phyloP scores from a whole-genome alignment of 2,113 vertebrate species.

The Vireo altiloquus region DNA sequence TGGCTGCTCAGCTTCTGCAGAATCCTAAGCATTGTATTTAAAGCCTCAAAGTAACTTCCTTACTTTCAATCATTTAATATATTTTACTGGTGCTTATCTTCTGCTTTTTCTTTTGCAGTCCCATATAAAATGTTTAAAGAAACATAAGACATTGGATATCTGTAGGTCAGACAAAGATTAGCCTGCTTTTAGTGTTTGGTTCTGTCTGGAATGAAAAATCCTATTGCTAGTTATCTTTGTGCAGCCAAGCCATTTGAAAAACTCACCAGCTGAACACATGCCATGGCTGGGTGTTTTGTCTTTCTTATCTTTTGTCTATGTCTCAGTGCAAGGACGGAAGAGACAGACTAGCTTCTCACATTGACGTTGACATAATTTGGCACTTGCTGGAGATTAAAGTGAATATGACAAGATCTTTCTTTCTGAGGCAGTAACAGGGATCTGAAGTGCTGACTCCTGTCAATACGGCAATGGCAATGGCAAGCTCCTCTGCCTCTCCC shows the following conservation, averaged over 20 bases:
- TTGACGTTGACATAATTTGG: slow-evolving; percentile 23
- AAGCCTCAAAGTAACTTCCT: not conserved
- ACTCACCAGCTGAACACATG: not conserved
- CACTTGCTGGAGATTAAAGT: slow-evolving; percentile 10
- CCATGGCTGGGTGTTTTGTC: not conserved
- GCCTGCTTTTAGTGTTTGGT: not conserved
- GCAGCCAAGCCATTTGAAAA: not conserved
- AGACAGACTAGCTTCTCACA: not conserved
- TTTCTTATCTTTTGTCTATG: not conserved
- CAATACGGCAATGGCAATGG: not conserved
- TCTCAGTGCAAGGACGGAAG: not conserved
- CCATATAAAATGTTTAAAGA: not conserved
- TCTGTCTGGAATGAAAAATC: not conserved
- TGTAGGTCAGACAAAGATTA: not conserved
- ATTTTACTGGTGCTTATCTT: not conserved
- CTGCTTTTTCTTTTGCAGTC: not conserved
- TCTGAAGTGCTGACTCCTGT: slow-evolving; percentile 26
- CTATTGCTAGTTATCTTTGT: not conserved
- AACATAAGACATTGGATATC: not conserved
- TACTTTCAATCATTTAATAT: not conserved
- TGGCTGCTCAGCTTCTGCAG: not conserved
- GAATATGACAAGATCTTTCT: slow-evolving; percentile 15
- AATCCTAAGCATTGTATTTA: not conserved
- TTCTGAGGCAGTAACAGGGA: not conserved
- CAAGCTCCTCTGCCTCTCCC: not conserved